These are phyloP conservation scores for Stictocephala bisonia DNA, from an alignment of 2,888 invertebrate genomes.

Conservation along the genomic window DNA sequence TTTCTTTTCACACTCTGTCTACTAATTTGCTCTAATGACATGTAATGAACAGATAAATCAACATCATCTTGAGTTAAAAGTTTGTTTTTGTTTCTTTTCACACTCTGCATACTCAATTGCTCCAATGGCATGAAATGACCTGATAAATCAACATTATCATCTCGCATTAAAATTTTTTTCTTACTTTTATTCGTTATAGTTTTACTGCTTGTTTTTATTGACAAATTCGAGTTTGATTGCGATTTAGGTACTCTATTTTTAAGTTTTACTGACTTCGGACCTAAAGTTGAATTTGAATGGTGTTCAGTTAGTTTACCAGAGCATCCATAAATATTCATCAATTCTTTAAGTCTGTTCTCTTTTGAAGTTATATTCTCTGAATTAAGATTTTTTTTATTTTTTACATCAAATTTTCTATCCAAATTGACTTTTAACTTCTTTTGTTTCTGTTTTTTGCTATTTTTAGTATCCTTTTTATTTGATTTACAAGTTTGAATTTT, in stretches of 20 bases:
- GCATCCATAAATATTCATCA: slow-evolving; percentile 35
- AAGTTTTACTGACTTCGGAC: slow-evolving; percentile 3
- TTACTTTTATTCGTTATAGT: neutral
- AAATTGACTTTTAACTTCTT: neutral
- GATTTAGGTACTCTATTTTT: too few species aligned
- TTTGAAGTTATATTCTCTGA: neutral
- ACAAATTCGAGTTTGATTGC: too few species aligned
- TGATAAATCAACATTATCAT: too few species aligned
- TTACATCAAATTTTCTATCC: slow-evolving; percentile 1
- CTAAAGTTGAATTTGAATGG: slow-evolving; percentile 2
- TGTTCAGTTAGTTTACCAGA: neutral
- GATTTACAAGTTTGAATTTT: neutral
- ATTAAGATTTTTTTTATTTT: neutral
- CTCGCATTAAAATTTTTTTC: too few species aligned
- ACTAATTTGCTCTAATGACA: neutral
- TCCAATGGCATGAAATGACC: too few species aligned
- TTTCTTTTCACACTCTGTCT: slow-evolving; percentile 17
- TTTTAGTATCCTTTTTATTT: slow-evolving; percentile 11
- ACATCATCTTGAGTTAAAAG: too few species aligned
- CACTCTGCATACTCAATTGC: too few species aligned
- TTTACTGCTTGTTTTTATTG: slow-evolving; percentile 24
- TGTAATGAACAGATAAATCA: too few species aligned
- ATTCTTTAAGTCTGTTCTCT: slow-evolving; percentile 4
- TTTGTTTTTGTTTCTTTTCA: too few species aligned
- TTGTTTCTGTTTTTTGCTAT: neutral